Base-by-base conservation (phyloP, 2,113 vertebrate species). In the Rhadina sibilatrix region DNA sequence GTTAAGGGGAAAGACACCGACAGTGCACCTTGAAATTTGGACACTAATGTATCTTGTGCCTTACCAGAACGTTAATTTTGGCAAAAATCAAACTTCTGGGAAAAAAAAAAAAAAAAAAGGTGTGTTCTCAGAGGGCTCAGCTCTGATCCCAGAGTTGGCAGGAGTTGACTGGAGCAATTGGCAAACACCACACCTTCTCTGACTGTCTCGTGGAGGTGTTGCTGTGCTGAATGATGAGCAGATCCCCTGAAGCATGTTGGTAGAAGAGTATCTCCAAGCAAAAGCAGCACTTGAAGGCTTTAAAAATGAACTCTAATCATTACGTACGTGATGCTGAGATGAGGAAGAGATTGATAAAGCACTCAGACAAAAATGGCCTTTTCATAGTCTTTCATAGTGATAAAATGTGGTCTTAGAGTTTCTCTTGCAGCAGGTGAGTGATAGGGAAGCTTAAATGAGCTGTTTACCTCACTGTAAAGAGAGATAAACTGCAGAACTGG, bases 191-290 rank as follows among this genome's bases (percentile, higher is more conserved):
- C 47, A 21, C 47, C 89, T 65, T 21, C 72, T 35, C 17, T 22
- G 16, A 9, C 18, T 74, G 44, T 23, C 35, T 69, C 2, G 19
- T 40, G 40, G 71, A 38, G 50, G 63, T 37, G 68, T 15, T 57
- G 83, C 46, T 69, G 76, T 52, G 50, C 63, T 80, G 76, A 80
- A 20, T 31, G 80, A 57, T 42, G 89, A 95, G 72, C 80, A 69
- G 28, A 15, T 87, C 47, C 54, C 79, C 42, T 42, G 59, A 37
- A 89, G 59, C 59, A 6, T 10, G 63, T 64, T 31, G 7, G 61
- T 59, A 22, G 53, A 65, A 57, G 21, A 37, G 57, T 6, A 28
- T n/a, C 37, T 80, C 54, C 18, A 18, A 37, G 89, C 28, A 83
- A 60, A 76, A 88, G 63, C 59, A 80, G 57, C 44, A 86, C 46